Base-by-base conservation (phyloP, 2,113 vertebrate species). In the Corythoichthys intestinalis region DNA sequence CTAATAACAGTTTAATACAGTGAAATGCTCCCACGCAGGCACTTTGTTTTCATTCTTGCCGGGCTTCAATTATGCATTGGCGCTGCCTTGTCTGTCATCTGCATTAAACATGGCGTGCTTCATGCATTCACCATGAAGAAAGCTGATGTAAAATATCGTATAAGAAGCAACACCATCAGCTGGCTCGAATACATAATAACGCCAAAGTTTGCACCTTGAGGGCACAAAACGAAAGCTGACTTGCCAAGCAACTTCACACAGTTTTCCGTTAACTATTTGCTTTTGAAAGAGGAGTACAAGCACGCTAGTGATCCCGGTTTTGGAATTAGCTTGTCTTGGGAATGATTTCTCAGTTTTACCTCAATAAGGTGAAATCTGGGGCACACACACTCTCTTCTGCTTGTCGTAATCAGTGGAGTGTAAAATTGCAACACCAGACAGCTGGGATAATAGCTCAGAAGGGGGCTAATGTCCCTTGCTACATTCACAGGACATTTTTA, bases 341-440 rank as follows among this genome's bases (percentile, higher is more conserved):
- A 86, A 80, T 85, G 80, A 83, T 91, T 90, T 90, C 50, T 79
- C 82, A 81, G 82, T 86, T 91, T 92, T 91, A 91, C 89, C 91
- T 92, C 92, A 92, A 93, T 91, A 92, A 93, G 92, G 90, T 92
- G 90, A 92, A 92, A 93, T 93, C 74, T 91, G 87, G 91, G 90
- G 81, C 91, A 92, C 73, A 87, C 85, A 90, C 89, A 86, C 86
- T 86, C 87, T 87, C 85, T 87, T 74, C 87, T 90, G 88, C 87
- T 86, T 92, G 90, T 93, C 88, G 72, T 87, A 92, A 82, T 90
- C 90, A 89, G 88, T 91, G 86, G 81, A 92, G 92, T 92, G 93
- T 93, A 91, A 93, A 93, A 93, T 93, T 93, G 87, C 90, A 92
- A 90, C 91, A 92, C 88, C 91, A 93, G 93, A 93, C 92, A 92